A percentile compares a stretch with the other conserved stretches of the same genome.
These are phyloP conservation scores for Porites divaricata DNA, from an alignment of 92 coral and sea anemone genomes.

Conservation along the genomic window DNA sequence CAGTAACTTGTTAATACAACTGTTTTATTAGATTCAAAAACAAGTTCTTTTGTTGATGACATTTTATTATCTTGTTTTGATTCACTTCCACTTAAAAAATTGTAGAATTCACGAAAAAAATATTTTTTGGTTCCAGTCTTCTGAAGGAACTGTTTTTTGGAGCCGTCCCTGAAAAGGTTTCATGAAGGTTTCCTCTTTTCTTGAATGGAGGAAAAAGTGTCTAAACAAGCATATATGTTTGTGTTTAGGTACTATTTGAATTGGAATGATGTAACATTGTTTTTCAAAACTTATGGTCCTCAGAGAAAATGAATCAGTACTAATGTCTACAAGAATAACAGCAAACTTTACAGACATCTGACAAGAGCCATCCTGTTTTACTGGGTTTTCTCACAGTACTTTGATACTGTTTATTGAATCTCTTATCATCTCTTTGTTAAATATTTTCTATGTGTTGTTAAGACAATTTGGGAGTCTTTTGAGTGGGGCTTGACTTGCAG, in stretches of 20 bases:
- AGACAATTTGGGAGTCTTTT: not conserved
- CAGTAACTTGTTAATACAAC: constrained; percentile 3
- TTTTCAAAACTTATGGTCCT: not conserved
- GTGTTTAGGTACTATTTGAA: not conserved
- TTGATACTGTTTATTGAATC: no score
- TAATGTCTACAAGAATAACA: no score
- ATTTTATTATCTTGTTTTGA: not conserved
- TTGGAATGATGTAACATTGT: not conserved
- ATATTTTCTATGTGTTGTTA: no score
- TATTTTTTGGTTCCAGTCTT: not conserved
- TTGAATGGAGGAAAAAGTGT: not conserved
- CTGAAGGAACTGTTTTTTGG: not conserved
- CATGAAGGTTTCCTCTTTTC: not conserved
- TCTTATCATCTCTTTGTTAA: not conserved
- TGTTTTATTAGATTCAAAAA: constrained; percentile 2
- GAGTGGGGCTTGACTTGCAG: not conserved
- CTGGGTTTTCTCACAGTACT: no score
- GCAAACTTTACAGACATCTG: no score
- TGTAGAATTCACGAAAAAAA: not conserved
- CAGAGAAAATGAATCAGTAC: not conserved
- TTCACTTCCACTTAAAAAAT: not conserved
- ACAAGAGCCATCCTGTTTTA: no score
- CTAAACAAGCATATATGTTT: not conserved
- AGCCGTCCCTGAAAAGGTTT: not conserved
- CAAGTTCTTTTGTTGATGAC: not conserved